Conservation (phyloP, 2,888 invertebrate species). For the Erebia ligea region DNA sequence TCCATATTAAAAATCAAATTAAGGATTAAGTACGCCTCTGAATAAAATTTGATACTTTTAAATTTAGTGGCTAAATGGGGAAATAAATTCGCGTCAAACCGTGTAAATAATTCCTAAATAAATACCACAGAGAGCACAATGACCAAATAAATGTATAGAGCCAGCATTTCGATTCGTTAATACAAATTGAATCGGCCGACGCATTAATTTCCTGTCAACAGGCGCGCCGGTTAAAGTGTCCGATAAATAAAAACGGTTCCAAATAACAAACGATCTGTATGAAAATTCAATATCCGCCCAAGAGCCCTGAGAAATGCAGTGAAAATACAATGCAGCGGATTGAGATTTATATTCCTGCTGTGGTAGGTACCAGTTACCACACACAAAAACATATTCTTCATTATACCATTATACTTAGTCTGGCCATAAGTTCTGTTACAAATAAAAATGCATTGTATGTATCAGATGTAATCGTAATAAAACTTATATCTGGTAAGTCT, state of each 20-base stretch:
- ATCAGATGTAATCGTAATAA: too few relatives aligned
- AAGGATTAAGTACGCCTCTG: too few relatives aligned
- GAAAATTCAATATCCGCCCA: slow-evolving; percentile 80
- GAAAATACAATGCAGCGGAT: slow-evolving; percentile 61
- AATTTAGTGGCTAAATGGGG: background rate
- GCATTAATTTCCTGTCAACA: slow-evolving; percentile 79
- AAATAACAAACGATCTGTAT: slow-evolving; percentile 72
- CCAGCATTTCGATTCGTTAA: slow-evolving; percentile 50
- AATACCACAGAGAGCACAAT: slow-evolving; percentile 12
- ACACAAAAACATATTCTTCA: too few relatives aligned
- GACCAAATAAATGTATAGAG: slow-evolving; percentile 32
- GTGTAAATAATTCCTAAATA: slow-evolving; percentile 18
- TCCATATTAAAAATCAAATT: too few relatives aligned
- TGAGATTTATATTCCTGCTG: slow-evolving; percentile 55
- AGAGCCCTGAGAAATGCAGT: slow-evolving; percentile 61
- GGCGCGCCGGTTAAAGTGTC: slow-evolving; percentile 62
- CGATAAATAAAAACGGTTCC: slow-evolving; percentile 69
- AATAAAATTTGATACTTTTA: background rate
- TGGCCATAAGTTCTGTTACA: too few relatives aligned
- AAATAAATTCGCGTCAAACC: background rate
- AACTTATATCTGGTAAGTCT: too few relatives aligned
- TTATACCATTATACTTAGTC: too few relatives aligned
- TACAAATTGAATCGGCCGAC: slow-evolving; percentile 61
- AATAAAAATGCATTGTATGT: too few relatives aligned
- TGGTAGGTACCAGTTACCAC: background rate